phyloP scores from a whole-genome alignment of 2,113 vertebrate genomes.

The Petroica traversi region DNA sequence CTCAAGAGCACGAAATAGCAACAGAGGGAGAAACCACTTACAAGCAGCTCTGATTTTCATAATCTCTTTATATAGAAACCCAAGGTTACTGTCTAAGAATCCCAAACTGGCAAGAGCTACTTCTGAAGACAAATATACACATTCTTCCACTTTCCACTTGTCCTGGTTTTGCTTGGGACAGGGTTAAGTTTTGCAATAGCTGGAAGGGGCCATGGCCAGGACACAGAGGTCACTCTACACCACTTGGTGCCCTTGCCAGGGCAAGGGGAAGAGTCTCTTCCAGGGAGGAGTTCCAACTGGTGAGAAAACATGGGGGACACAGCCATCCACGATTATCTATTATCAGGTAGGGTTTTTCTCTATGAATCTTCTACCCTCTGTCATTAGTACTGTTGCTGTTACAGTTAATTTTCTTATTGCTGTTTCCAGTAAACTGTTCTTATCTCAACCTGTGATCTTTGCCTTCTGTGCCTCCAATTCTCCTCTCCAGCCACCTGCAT shows the following conservation, averaged over 20 bases:
- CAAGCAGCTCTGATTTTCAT: background rate
- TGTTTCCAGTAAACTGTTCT: background rate
- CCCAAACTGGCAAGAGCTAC: background rate
- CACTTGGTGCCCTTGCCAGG: background rate
- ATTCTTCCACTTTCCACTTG: background rate
- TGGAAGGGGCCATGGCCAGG: background rate
- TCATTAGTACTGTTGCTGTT: background rate
- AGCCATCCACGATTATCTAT: background rate
- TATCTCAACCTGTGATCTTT: background rate
- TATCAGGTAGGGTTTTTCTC: accelerated
- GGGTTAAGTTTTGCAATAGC: background rate
- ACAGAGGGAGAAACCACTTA: background rate
- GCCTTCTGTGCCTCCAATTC: background rate
- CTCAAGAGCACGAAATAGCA: background rate
- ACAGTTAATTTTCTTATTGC: background rate
- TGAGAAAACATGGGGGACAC: background rate
- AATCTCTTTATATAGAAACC: background rate
- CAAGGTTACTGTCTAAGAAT: background rate
- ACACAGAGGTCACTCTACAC: background rate
- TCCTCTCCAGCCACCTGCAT: background rate
- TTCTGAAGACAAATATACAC: background rate
- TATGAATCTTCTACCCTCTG: background rate
- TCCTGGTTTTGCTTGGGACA: background rate
- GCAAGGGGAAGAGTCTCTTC: background rate
- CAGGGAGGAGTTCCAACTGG: background rate